Percentiles rank a stretch among this genome's conserved stretches.
Evolutionary conservation across 2,113 vertebrate genomes (phyloP).

Genomic region (Pituophis catenifer): DNA sequence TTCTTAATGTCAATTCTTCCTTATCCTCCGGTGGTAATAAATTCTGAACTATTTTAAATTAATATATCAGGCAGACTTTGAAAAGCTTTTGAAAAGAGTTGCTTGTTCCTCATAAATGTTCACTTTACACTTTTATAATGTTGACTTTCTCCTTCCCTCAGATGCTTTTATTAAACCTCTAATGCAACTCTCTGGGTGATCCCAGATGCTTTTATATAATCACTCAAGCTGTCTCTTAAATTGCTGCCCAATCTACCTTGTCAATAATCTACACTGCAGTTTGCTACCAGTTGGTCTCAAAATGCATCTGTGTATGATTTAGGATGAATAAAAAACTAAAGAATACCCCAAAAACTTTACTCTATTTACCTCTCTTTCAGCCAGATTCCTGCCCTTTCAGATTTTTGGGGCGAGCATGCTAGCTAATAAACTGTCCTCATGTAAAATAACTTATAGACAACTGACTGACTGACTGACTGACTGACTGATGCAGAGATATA

Average conservation of each 20-base stretch:
- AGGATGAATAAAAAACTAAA: background rate
- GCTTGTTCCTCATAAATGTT: background rate
- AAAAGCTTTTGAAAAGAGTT: background rate
- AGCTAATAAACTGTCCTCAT: background rate
- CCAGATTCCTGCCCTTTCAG: background rate
- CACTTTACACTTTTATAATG: background rate
- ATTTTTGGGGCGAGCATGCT: background rate
- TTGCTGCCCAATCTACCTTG: background rate
- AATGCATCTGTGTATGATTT: background rate
- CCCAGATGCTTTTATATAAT: background rate
- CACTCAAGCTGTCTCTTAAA: background rate
- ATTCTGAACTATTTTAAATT: background rate
- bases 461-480: too few species aligned
- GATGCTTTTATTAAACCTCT: background rate
- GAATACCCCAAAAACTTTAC: background rate
- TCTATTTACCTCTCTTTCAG: background rate
- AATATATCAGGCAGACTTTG: background rate
- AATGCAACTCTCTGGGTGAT: background rate
- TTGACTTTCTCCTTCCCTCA: background rate
- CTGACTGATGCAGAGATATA: background rate
- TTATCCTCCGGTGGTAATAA: background rate
- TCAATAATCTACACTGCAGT: background rate
- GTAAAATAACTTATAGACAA: background rate
- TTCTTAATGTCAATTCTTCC: background rate
- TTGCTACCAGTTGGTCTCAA: background rate